Conservation (phyloP, 2,888 invertebrate species). For the Spilosoma lubricipeda region DNA sequence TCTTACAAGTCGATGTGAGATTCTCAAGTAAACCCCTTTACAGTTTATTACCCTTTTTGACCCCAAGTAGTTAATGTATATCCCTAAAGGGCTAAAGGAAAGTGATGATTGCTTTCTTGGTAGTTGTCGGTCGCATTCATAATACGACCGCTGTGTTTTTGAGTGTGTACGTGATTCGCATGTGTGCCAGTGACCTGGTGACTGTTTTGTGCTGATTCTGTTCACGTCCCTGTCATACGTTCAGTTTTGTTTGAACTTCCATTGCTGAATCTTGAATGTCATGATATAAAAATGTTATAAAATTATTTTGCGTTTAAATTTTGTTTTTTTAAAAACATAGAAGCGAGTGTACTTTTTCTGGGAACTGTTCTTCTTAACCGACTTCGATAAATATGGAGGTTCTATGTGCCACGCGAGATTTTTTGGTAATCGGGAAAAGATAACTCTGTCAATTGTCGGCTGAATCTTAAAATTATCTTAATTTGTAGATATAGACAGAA, state of each 20-base stretch:
- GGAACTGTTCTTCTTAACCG: not conserved
- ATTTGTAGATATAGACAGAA: not conserved
- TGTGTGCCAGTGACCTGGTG: conserved; percentile 46
- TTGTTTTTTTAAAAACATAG: not conserved
- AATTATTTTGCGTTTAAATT: not conserved
- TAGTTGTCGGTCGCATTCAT: conserved; percentile 1
- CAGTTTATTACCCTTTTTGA: not conserved
- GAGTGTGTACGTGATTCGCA: conserved; percentile 44
- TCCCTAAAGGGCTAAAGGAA: conserved; percentile 4
- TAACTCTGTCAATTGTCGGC: too few species aligned
- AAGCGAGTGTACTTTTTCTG: not conserved
- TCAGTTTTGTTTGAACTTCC: conserved; percentile 36
- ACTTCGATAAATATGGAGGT: not conserved
- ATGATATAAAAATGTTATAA: not conserved
- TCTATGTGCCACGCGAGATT: not conserved
- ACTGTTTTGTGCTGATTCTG: conserved; percentile 37
- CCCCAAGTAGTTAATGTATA: not conserved
- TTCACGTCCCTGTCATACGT: conserved; percentile 42
- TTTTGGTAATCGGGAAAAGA: not conserved
- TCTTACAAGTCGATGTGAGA: not conserved
- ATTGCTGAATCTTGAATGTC: conserved; percentile 17
- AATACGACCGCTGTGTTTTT: conserved; percentile 27
- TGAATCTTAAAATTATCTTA: too few species aligned
- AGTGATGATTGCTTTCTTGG: conserved; percentile 11
- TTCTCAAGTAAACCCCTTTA: not conserved